Evolutionary conservation across 2,797 vertebrate species (phyloP).

Genomic region (Meriones psammophilus): DNA sequence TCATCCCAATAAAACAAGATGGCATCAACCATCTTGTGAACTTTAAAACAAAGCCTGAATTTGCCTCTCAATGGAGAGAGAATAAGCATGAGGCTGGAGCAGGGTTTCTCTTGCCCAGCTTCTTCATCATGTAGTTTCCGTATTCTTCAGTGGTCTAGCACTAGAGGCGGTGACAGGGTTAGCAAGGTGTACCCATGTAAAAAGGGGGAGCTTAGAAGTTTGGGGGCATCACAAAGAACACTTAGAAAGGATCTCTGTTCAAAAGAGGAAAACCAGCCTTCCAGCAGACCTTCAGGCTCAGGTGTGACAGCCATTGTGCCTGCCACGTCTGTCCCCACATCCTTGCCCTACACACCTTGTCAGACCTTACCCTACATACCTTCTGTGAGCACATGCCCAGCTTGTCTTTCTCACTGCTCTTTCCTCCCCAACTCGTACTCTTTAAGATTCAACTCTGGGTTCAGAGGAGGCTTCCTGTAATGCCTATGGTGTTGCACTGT

Average conservation of each 20-base stretch:
- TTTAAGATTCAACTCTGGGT: neutral
- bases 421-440: neutral
- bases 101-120: neutral
- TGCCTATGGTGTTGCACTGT: too few species aligned
- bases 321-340: neutral
- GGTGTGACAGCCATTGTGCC: neutral
- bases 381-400: neutral
- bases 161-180: neutral
- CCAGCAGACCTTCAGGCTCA: neutral
- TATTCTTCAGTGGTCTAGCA: neutral
- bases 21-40: neutral
- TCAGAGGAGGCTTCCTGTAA: neutral
- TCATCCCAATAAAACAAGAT: neutral
- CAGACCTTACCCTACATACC: neutral
- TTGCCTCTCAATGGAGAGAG: neutral
- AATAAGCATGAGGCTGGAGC: neutral
- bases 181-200: neutral
- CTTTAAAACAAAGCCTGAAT: slow-evolving; percentile 13
- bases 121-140: neutral
- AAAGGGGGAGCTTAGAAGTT: neutral
- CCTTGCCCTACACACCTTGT: neutral
- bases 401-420: neutral
- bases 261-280: neutral
- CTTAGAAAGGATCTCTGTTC: neutral
- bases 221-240: neutral